These are phyloP conservation scores for Drosophila anomalata DNA, from an alignment of 2,888 invertebrate genomes.

Conservation along the genomic window DNA sequence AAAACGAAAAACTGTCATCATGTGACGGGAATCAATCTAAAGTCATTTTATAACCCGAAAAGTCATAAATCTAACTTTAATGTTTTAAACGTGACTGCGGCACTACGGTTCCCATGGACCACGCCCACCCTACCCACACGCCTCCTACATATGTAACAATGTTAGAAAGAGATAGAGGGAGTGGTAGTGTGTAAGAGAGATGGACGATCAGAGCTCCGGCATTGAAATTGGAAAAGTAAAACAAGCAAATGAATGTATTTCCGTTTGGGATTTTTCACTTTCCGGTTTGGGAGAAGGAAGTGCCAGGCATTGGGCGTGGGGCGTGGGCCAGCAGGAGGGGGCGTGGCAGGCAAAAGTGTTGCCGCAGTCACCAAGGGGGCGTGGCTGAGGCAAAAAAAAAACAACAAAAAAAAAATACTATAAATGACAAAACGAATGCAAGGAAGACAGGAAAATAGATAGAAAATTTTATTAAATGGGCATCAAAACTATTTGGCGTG, in stretches of 20 bases:
- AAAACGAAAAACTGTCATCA: conserved; percentile 78
- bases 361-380: conserved; percentile 50
- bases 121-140: conserved; percentile 11
- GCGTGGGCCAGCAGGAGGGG: neutral
- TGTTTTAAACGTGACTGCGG: conserved; percentile 82
- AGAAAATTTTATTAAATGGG: conserved; percentile 77
- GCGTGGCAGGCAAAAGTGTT: conserved; percentile 53
- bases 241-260: conserved; percentile 81
- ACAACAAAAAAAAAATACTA: conserved; percentile 41
- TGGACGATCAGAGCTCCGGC: conserved; percentile 57
- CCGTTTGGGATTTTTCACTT: conserved; percentile 80
- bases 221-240: conserved; percentile 76
- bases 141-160: conserved; percentile 45
- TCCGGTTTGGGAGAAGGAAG: conserved; percentile 57
- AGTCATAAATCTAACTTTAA: conserved; percentile 83
- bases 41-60: conserved; percentile 82
- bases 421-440: conserved; percentile 73
- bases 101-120: conserved; percentile 47
- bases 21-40: conserved; percentile 83
- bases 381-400: neutral
- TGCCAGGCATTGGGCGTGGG: conserved; percentile 12
- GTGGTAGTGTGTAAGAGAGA: conserved; percentile 3
- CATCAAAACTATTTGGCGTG: conserved; percentile 77
- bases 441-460: conserved; percentile 59
- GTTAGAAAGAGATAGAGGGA: neutral